Conservation (phyloP, 2,888 invertebrate genomes). For the Holacanthella duospinosa region DNA sequence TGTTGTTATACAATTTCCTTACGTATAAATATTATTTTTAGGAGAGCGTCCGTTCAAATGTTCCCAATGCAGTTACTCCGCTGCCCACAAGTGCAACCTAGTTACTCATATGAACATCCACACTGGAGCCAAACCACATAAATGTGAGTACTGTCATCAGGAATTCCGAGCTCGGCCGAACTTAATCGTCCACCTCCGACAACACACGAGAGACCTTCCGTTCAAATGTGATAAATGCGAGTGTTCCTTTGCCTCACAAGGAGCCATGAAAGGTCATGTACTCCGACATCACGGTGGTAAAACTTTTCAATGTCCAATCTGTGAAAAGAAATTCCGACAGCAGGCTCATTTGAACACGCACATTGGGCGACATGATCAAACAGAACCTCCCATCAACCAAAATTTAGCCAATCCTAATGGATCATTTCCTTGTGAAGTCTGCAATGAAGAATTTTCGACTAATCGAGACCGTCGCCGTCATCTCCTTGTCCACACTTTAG, state of each 20-base stretch:
- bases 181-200: background rate
- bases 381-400: background rate
- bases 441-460: background rate
- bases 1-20: no score
- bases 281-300: background rate
- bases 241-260: background rate
- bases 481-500: background rate
- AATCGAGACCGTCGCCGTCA: background rate
- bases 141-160: background rate
- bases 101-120: background rate
- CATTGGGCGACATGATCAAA: background rate
- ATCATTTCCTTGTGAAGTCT: background rate
- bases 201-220: background rate
- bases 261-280: background rate
- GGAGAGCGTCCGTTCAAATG: background rate
- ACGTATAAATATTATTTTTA: no score
- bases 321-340: background rate
- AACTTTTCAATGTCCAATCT: background rate
- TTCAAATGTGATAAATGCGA: background rate
- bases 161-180: background rate
- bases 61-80: background rate
- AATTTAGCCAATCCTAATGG: background rate
- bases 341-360: background rate
- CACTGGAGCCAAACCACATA: background rate
- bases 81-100: background rate